phyloP scores from a whole-genome alignment of 1,140 invertebrate species.

The Copidosoma floridanum region DNA sequence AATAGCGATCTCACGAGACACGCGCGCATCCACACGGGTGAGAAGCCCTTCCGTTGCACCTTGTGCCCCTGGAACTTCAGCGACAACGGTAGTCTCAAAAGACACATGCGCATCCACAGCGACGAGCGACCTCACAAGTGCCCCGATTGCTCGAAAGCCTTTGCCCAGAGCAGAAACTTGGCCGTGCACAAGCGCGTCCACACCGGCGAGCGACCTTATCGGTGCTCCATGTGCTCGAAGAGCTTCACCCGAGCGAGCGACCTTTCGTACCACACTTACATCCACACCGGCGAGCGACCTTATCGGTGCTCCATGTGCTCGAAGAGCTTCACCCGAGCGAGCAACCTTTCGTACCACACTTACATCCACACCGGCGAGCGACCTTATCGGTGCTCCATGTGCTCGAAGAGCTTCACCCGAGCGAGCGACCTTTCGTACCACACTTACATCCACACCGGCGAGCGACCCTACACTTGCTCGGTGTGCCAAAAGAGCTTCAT shows the following conservation, averaged over 20 bases:
- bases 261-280: conserved; percentile 44
- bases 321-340: conserved; percentile 48
- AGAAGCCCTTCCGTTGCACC: too few relatives aligned
- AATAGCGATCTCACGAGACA: too few relatives aligned
- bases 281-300: conserved; percentile 45
- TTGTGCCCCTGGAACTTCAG: too few relatives aligned
- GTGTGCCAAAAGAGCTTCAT: conserved; percentile 50
- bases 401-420: conserved; percentile 49
- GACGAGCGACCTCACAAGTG: conserved; percentile 56
- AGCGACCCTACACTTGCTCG: conserved; percentile 48
- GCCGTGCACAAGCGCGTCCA: conserved; percentile 48
- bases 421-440: conserved; percentile 49
- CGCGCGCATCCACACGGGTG: neutral
- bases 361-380: conserved; percentile 45
- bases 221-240: conserved; percentile 51
- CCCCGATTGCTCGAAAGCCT: conserved; percentile 52
- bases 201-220: conserved; percentile 41
- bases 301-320: conserved; percentile 52
- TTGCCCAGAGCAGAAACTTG: conserved; percentile 54
- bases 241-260: conserved; percentile 50
- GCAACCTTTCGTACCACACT: conserved; percentile 46
- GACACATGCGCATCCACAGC: conserved; percentile 54
- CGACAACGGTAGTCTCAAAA: too few relatives aligned
- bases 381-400: conserved; percentile 50
- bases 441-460: conserved; percentile 43